Base-by-base conservation (phyloP, 30 jellyfish, hydroid and myxozoan species). In the Aurelia sp. region DNA sequence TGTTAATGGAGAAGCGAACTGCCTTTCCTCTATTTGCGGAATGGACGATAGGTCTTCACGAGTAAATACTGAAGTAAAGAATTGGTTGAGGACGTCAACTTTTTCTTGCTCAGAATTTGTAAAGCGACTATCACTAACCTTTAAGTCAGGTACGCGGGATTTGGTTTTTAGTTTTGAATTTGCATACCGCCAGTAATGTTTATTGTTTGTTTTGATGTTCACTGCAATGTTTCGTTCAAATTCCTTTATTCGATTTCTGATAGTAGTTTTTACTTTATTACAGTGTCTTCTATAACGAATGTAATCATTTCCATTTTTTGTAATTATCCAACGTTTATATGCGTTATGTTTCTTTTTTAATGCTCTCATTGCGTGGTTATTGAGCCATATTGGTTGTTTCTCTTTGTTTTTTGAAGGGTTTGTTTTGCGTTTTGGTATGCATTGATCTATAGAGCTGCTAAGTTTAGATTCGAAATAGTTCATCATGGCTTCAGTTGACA, bases 101-200 rank as follows among this genome's bases (percentile, higher is more conserved):
- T 63, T 63, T 63, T 63, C 74, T 63, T 63, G 21, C 74, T 63
- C 74, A 63, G 74, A 17, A 17, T 63, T 24, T 63, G 74, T 63
- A 24, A 17, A 63, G 74, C 40, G 31, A n/a, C 33, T 24, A 21
- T 63, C 40, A 17, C 40, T 27, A 13, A 63, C 40, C 40, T 63
- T 63, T 63, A 1, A 63, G 40, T 63, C 74, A n/a, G 74, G 74
- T 13, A 63, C 74, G 16, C 40, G 31, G 40, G 74, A 12, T 17
- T 63, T 63, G 31, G 33, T 17, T 24, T 63, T 63, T n/a, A 63
- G 74, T 24, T 63, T 63, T n/a, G 74, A 63, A 63, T 24, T n/a
- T 17, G 74, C 74, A 3, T 63, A 63, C 31, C 21, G 31, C 74
- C 74, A 63, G 40, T 63, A 63, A n/a, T 63, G 31, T 21, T 63